Evolutionary conservation across 1,140 invertebrate genomes (phyloP).

Genomic region (Drosophila jambulina): DNA sequence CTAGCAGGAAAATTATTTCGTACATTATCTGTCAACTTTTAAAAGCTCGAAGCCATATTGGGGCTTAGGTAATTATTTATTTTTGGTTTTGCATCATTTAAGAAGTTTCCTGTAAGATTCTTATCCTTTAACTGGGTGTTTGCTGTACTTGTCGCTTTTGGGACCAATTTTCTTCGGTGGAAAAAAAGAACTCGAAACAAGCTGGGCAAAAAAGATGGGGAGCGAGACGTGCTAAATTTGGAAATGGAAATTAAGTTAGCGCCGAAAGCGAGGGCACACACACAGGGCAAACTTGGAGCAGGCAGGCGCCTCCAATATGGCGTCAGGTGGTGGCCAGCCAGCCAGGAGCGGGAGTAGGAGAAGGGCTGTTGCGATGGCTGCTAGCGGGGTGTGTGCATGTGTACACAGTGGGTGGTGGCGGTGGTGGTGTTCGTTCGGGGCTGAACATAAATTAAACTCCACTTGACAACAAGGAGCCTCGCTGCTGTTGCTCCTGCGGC

Average conservation of each 20-base stretch:
- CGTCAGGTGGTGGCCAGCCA: slow-evolving; percentile 47
- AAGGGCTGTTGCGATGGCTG: not conserved
- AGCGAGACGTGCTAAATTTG: slow-evolving; percentile 76
- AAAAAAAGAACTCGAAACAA: not conserved
- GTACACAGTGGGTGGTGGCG: slow-evolving; percentile 6
- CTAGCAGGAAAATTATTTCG: too few relatives aligned
- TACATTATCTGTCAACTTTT: not conserved
- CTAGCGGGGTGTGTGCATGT: not conserved
- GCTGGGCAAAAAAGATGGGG: not conserved
- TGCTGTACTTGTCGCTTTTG: slow-evolving; percentile 1
- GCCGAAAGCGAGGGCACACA: slow-evolving; percentile 42
- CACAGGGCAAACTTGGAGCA: slow-evolving; percentile 29
- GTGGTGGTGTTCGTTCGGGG: slow-evolving; percentile 14
- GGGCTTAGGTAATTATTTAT: not conserved
- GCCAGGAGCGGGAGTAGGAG: not conserved
- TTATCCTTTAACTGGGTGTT: not conserved
- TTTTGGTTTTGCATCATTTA: not conserved
- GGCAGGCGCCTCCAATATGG: slow-evolving; percentile 45
- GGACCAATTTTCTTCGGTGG: slow-evolving; percentile 1
- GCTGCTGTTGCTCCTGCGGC: slow-evolving; percentile 16
- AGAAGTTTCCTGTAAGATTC: not conserved
- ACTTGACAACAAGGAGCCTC: slow-evolving; percentile 56
- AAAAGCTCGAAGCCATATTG: not conserved
- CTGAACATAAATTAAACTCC: slow-evolving; percentile 65
- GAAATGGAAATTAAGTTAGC: slow-evolving; percentile 78